phyloP scores from a whole-genome alignment of 2,113 vertebrate species.

The Sardina pilchardus region DNA sequence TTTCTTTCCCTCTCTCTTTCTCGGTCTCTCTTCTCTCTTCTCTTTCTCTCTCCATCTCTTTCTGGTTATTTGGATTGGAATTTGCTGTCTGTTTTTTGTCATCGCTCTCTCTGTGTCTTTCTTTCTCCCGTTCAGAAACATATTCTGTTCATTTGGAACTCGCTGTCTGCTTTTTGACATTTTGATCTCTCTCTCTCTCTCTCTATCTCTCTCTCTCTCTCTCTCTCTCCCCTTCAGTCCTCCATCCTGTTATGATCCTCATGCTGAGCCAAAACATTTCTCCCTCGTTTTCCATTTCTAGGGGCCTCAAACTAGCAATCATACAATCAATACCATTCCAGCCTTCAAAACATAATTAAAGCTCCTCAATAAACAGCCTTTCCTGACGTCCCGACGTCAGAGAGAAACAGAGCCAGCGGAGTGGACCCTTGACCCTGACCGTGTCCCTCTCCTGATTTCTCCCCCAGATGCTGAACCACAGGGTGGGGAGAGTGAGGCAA shows the following conservation, averaged over 20 bases:
- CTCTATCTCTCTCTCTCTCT: too few relatives aligned
- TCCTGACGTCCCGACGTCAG: background rate
- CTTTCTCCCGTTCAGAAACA: background rate
- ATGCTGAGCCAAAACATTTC: background rate
- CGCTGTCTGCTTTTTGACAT: background rate
- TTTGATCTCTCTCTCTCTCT: background rate
- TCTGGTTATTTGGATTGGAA: background rate
- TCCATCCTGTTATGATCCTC: background rate
- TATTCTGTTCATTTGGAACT: background rate
- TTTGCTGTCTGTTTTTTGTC: background rate
- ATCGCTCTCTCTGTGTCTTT: background rate
- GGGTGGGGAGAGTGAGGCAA: constrained; percentile 45
- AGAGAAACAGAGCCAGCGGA: background rate
- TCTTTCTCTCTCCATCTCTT: background rate
- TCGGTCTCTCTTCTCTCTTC: background rate
- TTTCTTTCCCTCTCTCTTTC: background rate
- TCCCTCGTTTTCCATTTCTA: background rate
- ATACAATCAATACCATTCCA: background rate
- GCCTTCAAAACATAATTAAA: background rate
- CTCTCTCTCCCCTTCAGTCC: background rate
- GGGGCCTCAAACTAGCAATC: background rate
- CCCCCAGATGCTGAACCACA: constrained; percentile 45
- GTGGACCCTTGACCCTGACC: background rate
- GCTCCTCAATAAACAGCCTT: background rate
- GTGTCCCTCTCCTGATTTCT: background rate